These are phyloP conservation scores for Nomada fucata DNA, from an alignment of 2,888 invertebrate genomes.

Conservation along the genomic window DNA sequence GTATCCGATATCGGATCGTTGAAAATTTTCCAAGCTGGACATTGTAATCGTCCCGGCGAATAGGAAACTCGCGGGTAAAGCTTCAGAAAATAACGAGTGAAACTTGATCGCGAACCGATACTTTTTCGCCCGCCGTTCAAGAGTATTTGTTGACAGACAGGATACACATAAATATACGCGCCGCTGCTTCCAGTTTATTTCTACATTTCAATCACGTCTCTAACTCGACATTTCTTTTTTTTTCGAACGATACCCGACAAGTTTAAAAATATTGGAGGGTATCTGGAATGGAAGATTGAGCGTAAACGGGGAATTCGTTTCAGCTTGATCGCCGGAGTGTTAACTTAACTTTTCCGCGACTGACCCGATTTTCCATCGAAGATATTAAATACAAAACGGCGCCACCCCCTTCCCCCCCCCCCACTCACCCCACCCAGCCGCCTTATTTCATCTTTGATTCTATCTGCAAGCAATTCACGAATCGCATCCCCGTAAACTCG, in stretches of 20 bases:
- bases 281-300: too few relatives aligned
- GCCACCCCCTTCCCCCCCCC: too few relatives aligned
- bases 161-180: background rate
- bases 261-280: background rate
- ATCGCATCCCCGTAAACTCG: slow-evolving; percentile 40
- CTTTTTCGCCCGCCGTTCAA: slow-evolving; percentile 14
- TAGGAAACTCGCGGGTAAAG: slow-evolving; percentile 36
- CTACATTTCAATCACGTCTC: background rate
- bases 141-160: slow-evolving; percentile 12
- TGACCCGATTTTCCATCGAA: slow-evolving; percentile 16
- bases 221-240: background rate
- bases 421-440: background rate
- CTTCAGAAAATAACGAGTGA: slow-evolving; percentile 31
- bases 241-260: background rate
- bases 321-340: background rate
- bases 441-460: slow-evolving; percentile 38
- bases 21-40: slow-evolving; percentile 49
- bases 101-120: slow-evolving; percentile 43
- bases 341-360: background rate
- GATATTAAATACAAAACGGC: slow-evolving; percentile 14
- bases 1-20: slow-evolving; percentile 52
- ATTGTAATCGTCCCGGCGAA: slow-evolving; percentile 48
- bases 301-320: background rate
- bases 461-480: slow-evolving; percentile 35
- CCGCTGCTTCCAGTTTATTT: background rate